Conservation (phyloP, 2,113 vertebrate genomes). For the Marmota flaviventris region DNA sequence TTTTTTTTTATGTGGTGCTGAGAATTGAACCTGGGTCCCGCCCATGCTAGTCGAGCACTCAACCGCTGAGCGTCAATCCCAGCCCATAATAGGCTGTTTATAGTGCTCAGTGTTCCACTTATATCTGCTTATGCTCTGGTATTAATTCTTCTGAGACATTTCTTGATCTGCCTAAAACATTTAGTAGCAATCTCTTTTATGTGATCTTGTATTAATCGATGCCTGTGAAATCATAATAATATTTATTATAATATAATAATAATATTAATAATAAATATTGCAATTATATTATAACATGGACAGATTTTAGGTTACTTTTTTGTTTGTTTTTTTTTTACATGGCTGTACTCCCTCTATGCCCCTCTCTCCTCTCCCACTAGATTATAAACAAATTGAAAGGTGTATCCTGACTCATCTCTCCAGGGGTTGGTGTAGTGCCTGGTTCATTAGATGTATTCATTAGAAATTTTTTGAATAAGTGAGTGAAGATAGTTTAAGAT, state of each 20-base stretch:
- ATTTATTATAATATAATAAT: no score
- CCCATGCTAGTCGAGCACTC: no score
- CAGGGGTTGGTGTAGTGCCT: not conserved
- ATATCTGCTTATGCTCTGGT: not conserved
- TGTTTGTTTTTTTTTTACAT: conserved; percentile 32
- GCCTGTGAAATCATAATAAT: not conserved
- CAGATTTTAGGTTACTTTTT: not conserved
- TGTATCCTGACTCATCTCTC: not conserved
- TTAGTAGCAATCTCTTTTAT: not conserved
- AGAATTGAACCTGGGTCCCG: no score
- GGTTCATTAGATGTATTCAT: not conserved
- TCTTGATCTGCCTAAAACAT: not conserved
- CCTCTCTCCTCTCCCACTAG: fast-evolving
- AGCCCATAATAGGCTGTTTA: no score
- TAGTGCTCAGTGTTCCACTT: not conserved
- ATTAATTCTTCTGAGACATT: not conserved
- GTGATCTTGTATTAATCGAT: not conserved
- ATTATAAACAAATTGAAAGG: not conserved
- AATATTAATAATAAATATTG: not conserved
- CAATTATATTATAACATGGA: not conserved
- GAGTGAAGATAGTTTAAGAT: conserved; percentile 12
- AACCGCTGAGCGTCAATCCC: no score
- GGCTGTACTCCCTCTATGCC: not conserved
- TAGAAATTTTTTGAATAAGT: not conserved
- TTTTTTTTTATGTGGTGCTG: no score